Percentiles rank a stretch among this genome's conserved stretches.
phyloP scores from a whole-genome alignment of 2,113 vertebrate genomes.

The Nesoenas mayeri region DNA sequence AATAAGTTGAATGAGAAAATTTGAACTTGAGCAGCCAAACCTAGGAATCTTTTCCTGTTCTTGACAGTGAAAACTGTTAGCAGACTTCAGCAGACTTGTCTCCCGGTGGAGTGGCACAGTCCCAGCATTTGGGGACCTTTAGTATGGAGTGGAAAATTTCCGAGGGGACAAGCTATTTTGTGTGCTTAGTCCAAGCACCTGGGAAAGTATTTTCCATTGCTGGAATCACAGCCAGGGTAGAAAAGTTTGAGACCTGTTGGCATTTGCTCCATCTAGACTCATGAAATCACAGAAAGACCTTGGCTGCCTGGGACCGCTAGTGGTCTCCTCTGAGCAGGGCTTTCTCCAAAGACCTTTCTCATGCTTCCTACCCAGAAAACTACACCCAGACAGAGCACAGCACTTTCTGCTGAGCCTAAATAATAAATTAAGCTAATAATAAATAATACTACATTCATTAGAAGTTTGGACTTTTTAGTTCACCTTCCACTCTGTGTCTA shows the following conservation, averaged over 20 bases:
- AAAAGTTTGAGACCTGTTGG: background rate
- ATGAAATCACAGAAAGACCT: background rate
- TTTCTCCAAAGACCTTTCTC: background rate
- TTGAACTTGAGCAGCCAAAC: background rate
- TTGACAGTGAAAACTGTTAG: background rate
- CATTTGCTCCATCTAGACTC: background rate
- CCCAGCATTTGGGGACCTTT: background rate
- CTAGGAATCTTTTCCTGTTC: background rate
- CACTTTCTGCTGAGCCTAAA: background rate
- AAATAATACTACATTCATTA: background rate
- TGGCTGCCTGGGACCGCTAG: fast-evolving
- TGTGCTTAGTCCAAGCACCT: background rate
- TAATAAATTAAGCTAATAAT: no score
- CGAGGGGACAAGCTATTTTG: background rate
- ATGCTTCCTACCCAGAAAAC: background rate
- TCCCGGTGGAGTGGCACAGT: background rate
- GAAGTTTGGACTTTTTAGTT: background rate
- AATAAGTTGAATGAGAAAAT: background rate
- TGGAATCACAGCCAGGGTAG: background rate
- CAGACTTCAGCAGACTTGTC: background rate
- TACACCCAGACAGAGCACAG: background rate
- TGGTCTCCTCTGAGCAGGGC: background rate
- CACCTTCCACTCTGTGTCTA: background rate
- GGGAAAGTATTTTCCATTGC: background rate
- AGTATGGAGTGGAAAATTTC: background rate